Evolutionary conservation across 2,113 vertebrate species (phyloP).

Genomic region (Garra rufa): DNA sequence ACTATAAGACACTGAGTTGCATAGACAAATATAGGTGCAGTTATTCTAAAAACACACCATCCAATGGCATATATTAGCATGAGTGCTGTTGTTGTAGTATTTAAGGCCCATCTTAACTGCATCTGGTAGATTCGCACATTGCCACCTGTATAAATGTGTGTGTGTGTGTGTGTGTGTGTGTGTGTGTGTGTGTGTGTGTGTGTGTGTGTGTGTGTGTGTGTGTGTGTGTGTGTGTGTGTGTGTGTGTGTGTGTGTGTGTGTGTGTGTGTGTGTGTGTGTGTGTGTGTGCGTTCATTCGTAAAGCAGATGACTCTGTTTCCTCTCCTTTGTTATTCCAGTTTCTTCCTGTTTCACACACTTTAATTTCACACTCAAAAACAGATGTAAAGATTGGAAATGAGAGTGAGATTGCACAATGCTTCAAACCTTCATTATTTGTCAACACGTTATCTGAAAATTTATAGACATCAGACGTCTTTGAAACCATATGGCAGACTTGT

Average conservation of each 20-base stretch:
- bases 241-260: conserved; percentile 25
- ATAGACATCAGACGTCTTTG: not conserved
- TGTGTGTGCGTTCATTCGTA: conserved; percentile 16
- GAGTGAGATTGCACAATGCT: not conserved
- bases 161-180: conserved; percentile 11
- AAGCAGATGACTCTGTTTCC: conserved; percentile 55
- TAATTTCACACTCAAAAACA: conserved; percentile 47
- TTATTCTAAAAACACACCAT: not conserved
- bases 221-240: conserved; percentile 25
- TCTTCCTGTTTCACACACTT: conserved; percentile 59
- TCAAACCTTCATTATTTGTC: not conserved
- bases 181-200: conserved; percentile 25
- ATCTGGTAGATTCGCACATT: not conserved
- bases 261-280: conserved; percentile 21
- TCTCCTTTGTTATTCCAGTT: conserved; percentile 65
- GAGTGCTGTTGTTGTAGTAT: not conserved
- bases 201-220: conserved; percentile 25
- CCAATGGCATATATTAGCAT: not conserved
- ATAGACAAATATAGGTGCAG: not conserved
- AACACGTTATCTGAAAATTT: not conserved
- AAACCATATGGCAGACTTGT: not conserved
- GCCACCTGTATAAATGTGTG: conserved; percentile 46
- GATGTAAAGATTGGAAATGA: not conserved
- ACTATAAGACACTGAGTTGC: not conserved
- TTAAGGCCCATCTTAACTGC: not conserved